Evolutionary conservation across 64 coral and sea anemone species (phyloP).

Genomic region (Stichodactyla mertensii): DNA sequence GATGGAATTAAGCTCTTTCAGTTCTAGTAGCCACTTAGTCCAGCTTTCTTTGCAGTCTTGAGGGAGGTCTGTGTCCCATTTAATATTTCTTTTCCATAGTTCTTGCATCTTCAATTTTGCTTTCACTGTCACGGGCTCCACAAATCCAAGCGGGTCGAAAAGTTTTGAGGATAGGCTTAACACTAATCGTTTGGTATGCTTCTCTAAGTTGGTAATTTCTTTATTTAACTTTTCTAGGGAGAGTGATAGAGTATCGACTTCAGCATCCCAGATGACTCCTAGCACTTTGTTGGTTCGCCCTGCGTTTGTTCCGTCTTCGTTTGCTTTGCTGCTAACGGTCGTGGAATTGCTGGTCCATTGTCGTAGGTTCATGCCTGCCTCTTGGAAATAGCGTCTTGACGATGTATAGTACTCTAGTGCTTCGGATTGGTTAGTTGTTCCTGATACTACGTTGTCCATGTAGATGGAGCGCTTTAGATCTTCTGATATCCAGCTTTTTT

Average conservation of each 20-base stretch:
- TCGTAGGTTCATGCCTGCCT: slow-evolving; percentile 47
- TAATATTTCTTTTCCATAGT: slow-evolving; percentile 17
- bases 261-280: slow-evolving; percentile 36
- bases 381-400: slow-evolving; percentile 37
- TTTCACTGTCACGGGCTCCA: neutral
- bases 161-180: slow-evolving; percentile 34
- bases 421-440: slow-evolving; percentile 18
- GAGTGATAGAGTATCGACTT: slow-evolving; percentile 37
- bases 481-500: slow-evolving; percentile 35
- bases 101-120: slow-evolving; percentile 27
- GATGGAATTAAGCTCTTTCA: too few relatives aligned
- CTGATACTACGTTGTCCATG: slow-evolving; percentile 36
- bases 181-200: neutral
- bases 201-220: slow-evolving; percentile 4
- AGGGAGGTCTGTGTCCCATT: slow-evolving; percentile 29
- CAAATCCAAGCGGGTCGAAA: slow-evolving; percentile 29
- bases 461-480: slow-evolving; percentile 20
- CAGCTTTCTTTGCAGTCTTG: too few relatives aligned
- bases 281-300: slow-evolving; percentile 36
- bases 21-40: too few relatives aligned
- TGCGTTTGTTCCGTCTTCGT: neutral
- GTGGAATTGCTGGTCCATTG: slow-evolving; percentile 36
- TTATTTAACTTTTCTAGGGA: slow-evolving; percentile 18
- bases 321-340: neutral
- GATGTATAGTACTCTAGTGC: slow-evolving; percentile 34